Evolutionary conservation across 2,113 vertebrate genomes (phyloP).

Genomic region (Macaca nemestrina): DNA sequence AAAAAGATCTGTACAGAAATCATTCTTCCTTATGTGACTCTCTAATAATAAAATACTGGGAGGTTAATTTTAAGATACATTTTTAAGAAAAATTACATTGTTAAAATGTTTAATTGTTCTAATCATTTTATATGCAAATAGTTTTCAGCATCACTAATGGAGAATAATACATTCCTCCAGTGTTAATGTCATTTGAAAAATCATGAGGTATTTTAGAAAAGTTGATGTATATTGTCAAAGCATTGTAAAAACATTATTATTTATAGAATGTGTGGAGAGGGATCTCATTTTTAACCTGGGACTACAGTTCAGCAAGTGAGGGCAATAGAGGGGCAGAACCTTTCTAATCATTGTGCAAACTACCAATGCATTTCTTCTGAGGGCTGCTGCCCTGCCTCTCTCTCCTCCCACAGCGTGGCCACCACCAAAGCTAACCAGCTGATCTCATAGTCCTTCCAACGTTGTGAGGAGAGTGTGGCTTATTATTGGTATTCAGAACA

Average conservation of each 20-base stretch:
- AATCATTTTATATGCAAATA: background rate
- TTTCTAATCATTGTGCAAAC: background rate
- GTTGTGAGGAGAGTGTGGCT: background rate
- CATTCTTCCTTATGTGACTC: background rate
- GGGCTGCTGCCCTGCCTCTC: no score
- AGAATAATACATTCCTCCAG: background rate
- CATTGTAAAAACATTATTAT: background rate
- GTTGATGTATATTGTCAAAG: background rate
- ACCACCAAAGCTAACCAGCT: background rate
- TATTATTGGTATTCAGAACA: background rate
- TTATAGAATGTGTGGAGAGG: background rate
- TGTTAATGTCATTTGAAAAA: background rate
- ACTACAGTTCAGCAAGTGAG: background rate
- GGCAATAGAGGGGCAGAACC: background rate
- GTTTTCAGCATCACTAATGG: background rate
- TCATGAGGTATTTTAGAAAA: background rate
- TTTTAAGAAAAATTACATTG: background rate
- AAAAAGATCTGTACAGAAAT: background rate
- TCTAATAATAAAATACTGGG: background rate
- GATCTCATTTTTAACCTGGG: background rate
- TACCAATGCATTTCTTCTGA: background rate
- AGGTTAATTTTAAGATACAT: background rate
- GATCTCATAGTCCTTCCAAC: background rate
- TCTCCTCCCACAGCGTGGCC: rapidly evolving
- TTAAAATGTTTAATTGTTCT: background rate